Conservation (phyloP, 2,113 vertebrate species). For the Varanus komodoensis region DNA sequence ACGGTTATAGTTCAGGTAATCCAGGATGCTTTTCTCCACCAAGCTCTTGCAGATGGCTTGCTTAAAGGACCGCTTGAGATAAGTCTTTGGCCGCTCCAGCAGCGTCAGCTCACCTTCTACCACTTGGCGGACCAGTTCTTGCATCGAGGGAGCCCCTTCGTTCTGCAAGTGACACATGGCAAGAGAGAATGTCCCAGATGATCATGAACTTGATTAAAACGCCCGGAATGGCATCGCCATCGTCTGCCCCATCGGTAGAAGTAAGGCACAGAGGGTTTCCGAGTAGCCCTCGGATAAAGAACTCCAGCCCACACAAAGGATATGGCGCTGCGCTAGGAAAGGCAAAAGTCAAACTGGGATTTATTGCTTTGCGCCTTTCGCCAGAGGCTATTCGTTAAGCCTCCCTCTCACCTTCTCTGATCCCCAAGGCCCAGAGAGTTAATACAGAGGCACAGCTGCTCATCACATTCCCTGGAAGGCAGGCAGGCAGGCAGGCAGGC, state of each 20-base stretch:
- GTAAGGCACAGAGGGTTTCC: neutral
- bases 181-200: neutral
- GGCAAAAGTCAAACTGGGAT: conserved; percentile 46
- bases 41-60: conserved; percentile 43
- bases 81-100: conserved; percentile 50
- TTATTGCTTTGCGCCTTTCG: conserved; percentile 48
- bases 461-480: conserved; percentile 44
- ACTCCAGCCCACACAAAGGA: neutral
- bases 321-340: conserved; percentile 13
- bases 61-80: conserved; percentile 58
- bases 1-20: conserved; percentile 83
- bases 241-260: neutral
- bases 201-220: neutral
- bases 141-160: conserved; percentile 56
- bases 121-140: conserved; percentile 64
- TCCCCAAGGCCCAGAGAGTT: conserved; percentile 43
- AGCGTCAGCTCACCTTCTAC: conserved; percentile 67
- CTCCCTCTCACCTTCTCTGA: conserved; percentile 37
- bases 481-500: conserved; percentile 8
- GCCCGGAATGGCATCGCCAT: neutral
- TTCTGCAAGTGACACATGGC: conserved; percentile 53
- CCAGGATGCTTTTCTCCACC: conserved; percentile 77
- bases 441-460: conserved; percentile 47
- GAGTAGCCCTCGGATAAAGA: conserved; percentile 16
- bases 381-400: conserved; percentile 45